Evolutionary conservation across 2,888 invertebrate genomes (phyloP).

Genomic region (Yponomeuta malinellus): DNA sequence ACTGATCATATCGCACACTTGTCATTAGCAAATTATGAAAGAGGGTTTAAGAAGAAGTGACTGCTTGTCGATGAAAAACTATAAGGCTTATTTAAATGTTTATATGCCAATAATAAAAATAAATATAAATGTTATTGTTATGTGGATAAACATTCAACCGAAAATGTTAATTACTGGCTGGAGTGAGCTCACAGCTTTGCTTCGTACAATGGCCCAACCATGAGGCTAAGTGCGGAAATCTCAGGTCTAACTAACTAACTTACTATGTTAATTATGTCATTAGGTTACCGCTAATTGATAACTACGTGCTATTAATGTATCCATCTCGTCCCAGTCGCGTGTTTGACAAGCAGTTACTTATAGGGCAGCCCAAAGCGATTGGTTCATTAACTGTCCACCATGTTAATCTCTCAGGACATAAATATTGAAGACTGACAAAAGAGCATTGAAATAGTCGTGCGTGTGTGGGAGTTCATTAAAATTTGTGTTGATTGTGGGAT

Average conservation of each 20-base stretch:
- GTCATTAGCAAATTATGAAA: slow-evolving; percentile 14
- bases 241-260: no score
- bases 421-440: slow-evolving; percentile 53
- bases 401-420: slow-evolving; percentile 40
- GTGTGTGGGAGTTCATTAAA: slow-evolving; percentile 34
- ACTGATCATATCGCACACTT: slow-evolving; percentile 49
- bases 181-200: no score
- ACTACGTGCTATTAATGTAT: not conserved
- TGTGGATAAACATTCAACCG: not conserved
- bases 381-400: not conserved
- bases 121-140: not conserved
- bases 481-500: slow-evolving; percentile 34
- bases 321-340: not conserved
- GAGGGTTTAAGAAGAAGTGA: not conserved
- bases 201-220: no score
- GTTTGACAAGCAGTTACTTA: slow-evolving; percentile 6
- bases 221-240: no score
- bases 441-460: slow-evolving; percentile 41
- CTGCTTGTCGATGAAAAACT: not conserved
- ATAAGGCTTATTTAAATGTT: not conserved
- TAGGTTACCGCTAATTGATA: not conserved
- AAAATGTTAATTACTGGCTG: not conserved
- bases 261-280: not conserved
- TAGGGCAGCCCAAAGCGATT: not conserved
- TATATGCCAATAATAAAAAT: not conserved